These are phyloP conservation scores for Tetranychus piercei DNA, from an alignment of 2,888 invertebrate species.

Conservation along the genomic window DNA sequence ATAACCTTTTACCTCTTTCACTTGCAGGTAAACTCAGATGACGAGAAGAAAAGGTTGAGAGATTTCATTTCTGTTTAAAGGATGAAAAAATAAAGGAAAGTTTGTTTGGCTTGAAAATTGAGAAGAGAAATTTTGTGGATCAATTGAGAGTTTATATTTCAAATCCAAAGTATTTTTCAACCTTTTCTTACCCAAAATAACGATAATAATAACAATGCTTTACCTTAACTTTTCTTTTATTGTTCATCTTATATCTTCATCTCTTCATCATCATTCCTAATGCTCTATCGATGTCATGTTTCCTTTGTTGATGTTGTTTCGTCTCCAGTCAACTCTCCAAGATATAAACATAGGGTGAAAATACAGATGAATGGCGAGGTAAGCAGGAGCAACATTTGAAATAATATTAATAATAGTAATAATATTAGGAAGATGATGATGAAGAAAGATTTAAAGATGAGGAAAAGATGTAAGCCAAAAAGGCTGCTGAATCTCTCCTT, in stretches of 20 bases:
- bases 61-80: not conserved
- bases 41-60: not conserved
- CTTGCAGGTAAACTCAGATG: not conserved
- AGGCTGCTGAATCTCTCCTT: not conserved
- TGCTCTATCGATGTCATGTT: not conserved
- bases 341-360: not conserved
- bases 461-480: not conserved
- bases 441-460: not conserved
- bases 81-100: not conserved
- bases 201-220: not conserved
- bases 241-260: not conserved
- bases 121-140: not conserved
- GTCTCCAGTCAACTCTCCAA: not conserved
- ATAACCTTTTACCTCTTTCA: not conserved
- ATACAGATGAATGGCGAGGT: not conserved
- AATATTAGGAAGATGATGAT: not conserved
- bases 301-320: not conserved
- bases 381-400: not conserved
- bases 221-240: not conserved
- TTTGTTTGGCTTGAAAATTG: not conserved
- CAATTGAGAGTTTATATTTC: not conserved
- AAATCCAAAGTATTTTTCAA: not conserved
- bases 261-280: not conserved
- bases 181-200: not conserved
- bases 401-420: not conserved